Evolutionary conservation across 1,140 invertebrate genomes (phyloP), one percentile per base, ranked within the genome.

Genomic region (Phenacoccus solenopsis): DNA sequence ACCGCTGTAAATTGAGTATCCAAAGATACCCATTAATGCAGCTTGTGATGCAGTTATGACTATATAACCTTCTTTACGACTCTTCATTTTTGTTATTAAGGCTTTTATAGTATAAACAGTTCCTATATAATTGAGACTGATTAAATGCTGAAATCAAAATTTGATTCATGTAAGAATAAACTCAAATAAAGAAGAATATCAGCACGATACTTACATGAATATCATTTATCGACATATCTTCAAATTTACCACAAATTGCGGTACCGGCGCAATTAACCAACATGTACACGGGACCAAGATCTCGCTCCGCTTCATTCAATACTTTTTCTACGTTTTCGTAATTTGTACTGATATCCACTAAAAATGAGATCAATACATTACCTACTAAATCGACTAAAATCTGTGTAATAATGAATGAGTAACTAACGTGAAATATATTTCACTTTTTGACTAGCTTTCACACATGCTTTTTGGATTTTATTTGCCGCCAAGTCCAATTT

Each of bases 221-320:
- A 73, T 91, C 86, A 35, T 85, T 79, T 0, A 84, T 74, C 10
- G 86, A 80, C 24, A 90, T 86, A 72, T 97, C 88, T 79, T 97
- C 93, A 76, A 98, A 88, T 74, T 84, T 85, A 4, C 88, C 87
- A 78, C 88, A 88, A 70, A 89, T 84, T 61, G 90, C 86, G 75
- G 83, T 82, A 10, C 96, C 96, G 67, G 95, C 96, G 83, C 92
- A 96, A 78, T 96, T 96, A 0, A 98, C 82, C 1, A 98, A 79
- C 82, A 96, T 88, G 76, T 89, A 90, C 75, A 98, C 87, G 16
- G 91, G 88, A 1, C 91, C 92, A 69, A 83, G 75, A 64, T 79
- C 77, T 56, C 83, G 80, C 75, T 89, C 86, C 21, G 90, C 80
- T 73, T 84, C 78, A 16, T 76, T 72, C n/a, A 91, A 77, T 28